Conservation (phyloP, 2,113 vertebrate species). For the Cricetomys ansorgei region DNA sequence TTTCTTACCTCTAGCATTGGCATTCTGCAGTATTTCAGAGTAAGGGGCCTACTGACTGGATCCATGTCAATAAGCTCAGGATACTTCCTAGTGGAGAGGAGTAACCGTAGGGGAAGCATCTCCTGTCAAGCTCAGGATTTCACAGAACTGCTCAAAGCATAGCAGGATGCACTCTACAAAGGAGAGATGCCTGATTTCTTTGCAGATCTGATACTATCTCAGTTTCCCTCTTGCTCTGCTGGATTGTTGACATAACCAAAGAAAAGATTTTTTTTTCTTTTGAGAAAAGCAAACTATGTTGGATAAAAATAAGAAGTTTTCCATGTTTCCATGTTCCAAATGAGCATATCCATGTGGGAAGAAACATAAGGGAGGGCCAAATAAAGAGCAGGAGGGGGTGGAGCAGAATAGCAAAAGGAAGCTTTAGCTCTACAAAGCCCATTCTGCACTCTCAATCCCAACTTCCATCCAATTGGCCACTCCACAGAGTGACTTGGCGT, state of each 20-base stretch:
- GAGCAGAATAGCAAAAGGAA: neutral
- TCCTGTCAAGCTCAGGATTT: neutral
- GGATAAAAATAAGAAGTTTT: neutral
- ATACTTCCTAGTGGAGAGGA: neutral
- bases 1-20: neutral
- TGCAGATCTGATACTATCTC: neutral
- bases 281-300: neutral
- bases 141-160: neutral
- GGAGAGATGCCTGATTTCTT: neutral
- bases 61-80: neutral
- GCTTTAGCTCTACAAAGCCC: neutral
- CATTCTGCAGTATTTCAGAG: neutral
- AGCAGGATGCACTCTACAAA: neutral
- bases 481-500: neutral
- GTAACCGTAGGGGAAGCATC: too few relatives aligned
- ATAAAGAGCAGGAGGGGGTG: neutral
- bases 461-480: neutral
- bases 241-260: neutral
- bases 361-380: constrained; percentile 10
- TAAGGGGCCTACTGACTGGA: neutral
- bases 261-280: neutral
- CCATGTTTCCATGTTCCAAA: neutral
- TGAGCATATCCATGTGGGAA: neutral
- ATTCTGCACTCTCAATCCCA: neutral
- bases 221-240: neutral